Evolutionary conservation across 1,140 invertebrate species (phyloP), one percentile per base, ranked within the genome.

Genomic region (Octopus sinensis): DNA sequence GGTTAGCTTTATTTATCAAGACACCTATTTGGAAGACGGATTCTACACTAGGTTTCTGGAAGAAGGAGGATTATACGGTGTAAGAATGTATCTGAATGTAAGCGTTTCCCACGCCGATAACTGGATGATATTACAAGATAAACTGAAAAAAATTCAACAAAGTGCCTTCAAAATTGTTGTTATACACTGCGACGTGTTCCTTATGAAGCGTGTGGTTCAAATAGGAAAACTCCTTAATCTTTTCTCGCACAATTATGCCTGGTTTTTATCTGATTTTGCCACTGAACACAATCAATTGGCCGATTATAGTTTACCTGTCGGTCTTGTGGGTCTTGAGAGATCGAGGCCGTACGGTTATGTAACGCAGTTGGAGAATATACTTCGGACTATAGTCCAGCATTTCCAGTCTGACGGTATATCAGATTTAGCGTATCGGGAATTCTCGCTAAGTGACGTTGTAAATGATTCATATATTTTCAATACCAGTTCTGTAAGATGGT

Each of bases 101-200:
- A 73, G 17, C 6, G 68, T 73, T 23, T 73, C 68, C 17, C 68
- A 23, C 68, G 30, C 17, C 68, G 68, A 73, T 23, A 73, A 73
- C 5, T 73, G 68, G 68, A 73, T 23, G 17, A 23, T 10, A 23
- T 23, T 73, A 12, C 68, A 73, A 23, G 17, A 73, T 23, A 73
- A 73, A 23, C 68, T 73, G 13, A 73, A 73, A 23, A 13, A 23
- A 10, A n/a, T 73, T 73, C 68, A 73, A 73, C 17, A 23, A 73
- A 73, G 68, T 73, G 68, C 68, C 68, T 73, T 73, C 68, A 73
- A 73, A 23, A 73, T 73, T 73, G 30, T 73, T 73, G 68, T 73
- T 73, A 73, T 73, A 73, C 68, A 73, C 68, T 73, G 68, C 30
- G 68, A 73, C 17, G 68, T 73, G 68, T 73, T 73, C 13, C 17